Conservation (phyloP, 1,140 invertebrate species). For the Pseudoatta argentina region DNA sequence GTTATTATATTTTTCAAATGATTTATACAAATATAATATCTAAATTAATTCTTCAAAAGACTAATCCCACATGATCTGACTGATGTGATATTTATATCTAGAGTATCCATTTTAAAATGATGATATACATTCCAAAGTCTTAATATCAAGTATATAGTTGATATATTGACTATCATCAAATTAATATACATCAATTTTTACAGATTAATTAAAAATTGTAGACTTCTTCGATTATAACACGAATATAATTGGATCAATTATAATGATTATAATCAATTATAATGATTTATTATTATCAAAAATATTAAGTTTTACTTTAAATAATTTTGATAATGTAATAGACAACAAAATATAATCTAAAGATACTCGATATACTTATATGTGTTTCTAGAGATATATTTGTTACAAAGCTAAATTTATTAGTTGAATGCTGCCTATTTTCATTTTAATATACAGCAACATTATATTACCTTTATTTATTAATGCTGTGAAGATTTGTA, state of each 20-base stretch:
- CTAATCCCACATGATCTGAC: slow-evolving; percentile 4
- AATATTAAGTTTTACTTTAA: slow-evolving; percentile 33
- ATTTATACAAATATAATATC: slow-evolving; percentile 51
- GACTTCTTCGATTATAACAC: slow-evolving; percentile 10
- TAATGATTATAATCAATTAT: slow-evolving; percentile 19
- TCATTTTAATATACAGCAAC: slow-evolving; percentile 59
- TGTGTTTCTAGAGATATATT: slow-evolving; percentile 48
- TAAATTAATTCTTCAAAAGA: slow-evolving; percentile 35
- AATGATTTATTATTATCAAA: slow-evolving; percentile 25
- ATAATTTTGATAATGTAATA: slow-evolving; percentile 45
- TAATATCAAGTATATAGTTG: slow-evolving; percentile 6
- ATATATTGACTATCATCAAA: slow-evolving; percentile 17
- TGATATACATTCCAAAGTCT: background rate
- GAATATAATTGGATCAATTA: background rate
- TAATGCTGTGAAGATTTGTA: slow-evolving; percentile 52
- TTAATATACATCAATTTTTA: slow-evolving; percentile 1
- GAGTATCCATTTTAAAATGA: slow-evolving; percentile 28
- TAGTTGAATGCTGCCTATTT: slow-evolving; percentile 45
- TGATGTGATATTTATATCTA: slow-evolving; percentile 13
- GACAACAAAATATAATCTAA: slow-evolving; percentile 40
- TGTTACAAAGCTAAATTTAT: slow-evolving; percentile 64
- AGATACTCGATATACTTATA: slow-evolving; percentile 46
- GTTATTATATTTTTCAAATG: slow-evolving; percentile 42
- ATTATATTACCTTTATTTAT: slow-evolving; percentile 58
- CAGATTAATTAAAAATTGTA: slow-evolving; percentile 30